Percentiles rank a stretch among this genome's conserved stretches.
These are phyloP conservation scores for Salvelinus sp. DNA, from an alignment of 2,113 vertebrate genomes.

Conservation along the genomic window DNA sequence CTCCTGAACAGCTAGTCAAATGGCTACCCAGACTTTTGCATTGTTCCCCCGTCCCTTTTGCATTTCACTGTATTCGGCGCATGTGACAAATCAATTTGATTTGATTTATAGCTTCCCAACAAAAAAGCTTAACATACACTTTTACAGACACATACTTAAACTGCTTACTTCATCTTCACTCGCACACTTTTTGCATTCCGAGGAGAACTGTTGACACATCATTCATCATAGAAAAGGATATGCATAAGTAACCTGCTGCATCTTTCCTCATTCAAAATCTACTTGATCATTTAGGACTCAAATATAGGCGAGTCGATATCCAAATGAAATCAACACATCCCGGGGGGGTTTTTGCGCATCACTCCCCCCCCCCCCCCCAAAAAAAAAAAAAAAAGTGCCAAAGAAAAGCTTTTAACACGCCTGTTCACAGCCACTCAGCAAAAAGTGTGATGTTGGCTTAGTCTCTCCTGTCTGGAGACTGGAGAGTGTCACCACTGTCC, in stretches of 20 bases:
- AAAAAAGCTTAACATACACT: background rate
- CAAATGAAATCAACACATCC: background rate
- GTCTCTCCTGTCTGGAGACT: constrained; percentile 5
- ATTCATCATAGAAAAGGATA: background rate
- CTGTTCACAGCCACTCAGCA: constrained; percentile 14
- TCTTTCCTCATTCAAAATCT: constrained; percentile 7
- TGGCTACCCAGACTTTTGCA: no score
- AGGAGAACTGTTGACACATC: background rate
- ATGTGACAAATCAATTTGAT: no score
- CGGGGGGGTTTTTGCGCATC: no score
- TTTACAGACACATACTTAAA: no score
- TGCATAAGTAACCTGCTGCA: background rate
- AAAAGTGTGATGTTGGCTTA: constrained; percentile 14
- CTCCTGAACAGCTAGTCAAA: no score
- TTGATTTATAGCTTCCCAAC: background rate
- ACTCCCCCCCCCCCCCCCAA: no score
- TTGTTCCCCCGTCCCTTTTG: no score
- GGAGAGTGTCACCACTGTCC: constrained; percentile 29
- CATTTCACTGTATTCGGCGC: no score
- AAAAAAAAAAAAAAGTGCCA: no score
- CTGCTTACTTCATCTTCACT: no score
- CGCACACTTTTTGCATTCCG: background rate
- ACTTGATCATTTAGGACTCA: constrained; percentile 29
- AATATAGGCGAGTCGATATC: constrained; percentile 11
- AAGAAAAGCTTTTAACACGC: no score